A percentile compares a stretch with the other conserved stretches of the same genome.
Evolutionary conservation across 1,140 invertebrate species (phyloP).

Genomic region (Anastrepha ludens): DNA sequence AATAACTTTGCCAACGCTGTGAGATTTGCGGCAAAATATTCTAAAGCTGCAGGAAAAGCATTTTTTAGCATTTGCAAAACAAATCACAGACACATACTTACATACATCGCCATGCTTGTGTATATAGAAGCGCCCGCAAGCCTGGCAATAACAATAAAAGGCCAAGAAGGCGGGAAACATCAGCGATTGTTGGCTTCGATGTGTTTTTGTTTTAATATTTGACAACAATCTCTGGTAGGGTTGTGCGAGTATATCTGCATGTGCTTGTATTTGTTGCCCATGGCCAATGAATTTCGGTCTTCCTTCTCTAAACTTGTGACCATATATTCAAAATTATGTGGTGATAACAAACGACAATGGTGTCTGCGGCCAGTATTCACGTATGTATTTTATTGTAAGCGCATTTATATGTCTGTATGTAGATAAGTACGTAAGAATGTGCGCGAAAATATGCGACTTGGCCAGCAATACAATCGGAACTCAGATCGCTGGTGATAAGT

Average conservation of each 20-base stretch:
- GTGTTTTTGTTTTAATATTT: background rate
- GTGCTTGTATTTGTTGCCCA: constrained; percentile 16
- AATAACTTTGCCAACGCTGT: background rate
- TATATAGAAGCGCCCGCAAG: background rate
- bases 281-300: constrained; percentile 44
- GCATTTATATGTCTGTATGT: background rate
- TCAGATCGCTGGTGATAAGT: constrained; percentile 22
- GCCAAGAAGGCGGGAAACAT: constrained; percentile 35
- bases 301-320: constrained; percentile 25
- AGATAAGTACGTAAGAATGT: background rate
- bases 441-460: constrained; percentile 5
- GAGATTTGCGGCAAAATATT: constrained; percentile 47
- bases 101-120: background rate
- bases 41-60: constrained; percentile 40
- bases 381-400: background rate
- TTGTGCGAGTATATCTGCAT: background rate
- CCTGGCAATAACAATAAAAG: constrained; percentile 46
- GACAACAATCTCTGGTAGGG: constrained; percentile 28
- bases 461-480: constrained; percentile 11
- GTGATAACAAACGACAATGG: constrained; percentile 51
- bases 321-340: constrained; percentile 44
- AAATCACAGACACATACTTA: background rate
- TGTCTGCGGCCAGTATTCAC: background rate
- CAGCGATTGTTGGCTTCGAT: constrained; percentile 38
- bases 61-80: constrained; percentile 34